These are phyloP conservation scores for Doryteuthis pealeii DNA, from an alignment of 1,140 invertebrate species.

Conservation along the genomic window DNA sequence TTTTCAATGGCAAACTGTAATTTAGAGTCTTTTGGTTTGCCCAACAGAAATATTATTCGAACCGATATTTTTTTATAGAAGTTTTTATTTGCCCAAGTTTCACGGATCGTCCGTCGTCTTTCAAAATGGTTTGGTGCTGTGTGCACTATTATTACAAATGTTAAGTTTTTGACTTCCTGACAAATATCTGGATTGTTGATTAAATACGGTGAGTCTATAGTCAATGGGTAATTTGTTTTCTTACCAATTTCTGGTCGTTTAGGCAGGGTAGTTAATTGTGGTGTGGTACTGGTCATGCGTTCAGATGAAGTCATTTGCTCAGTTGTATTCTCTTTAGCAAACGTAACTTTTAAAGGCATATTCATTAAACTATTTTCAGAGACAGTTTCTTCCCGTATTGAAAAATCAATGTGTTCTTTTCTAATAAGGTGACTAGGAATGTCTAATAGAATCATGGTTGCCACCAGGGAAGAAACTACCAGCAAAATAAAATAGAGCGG, in stretches of 20 bases:
- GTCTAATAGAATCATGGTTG: too few species aligned
- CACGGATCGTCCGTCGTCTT: slow-evolving; percentile 39
- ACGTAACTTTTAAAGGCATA: too few species aligned
- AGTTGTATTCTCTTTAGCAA: too few species aligned
- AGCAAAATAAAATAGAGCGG: too few species aligned
- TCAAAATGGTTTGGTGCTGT: slow-evolving; percentile 42
- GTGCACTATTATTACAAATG: slow-evolving; percentile 46
- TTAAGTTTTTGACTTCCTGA: slow-evolving; percentile 26
- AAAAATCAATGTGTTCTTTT: too few species aligned
- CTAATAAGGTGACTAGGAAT: too few species aligned
- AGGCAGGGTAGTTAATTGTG: background rate
- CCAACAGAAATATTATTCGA: slow-evolving; percentile 70
- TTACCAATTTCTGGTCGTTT: background rate
- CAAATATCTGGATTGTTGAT: slow-evolving; percentile 40
- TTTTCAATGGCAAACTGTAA: slow-evolving; percentile 29
- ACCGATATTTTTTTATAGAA: slow-evolving; percentile 29
- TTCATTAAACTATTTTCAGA: too few species aligned
- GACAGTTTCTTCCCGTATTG: too few species aligned
- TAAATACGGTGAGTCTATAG: slow-evolving; percentile 27
- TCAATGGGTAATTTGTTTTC: slow-evolving; percentile 28
- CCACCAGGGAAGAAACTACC: too few species aligned
- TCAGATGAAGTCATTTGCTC: background rate
- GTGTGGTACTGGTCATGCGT: background rate
- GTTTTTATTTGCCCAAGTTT: slow-evolving; percentile 50
- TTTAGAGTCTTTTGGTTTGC: slow-evolving; percentile 60